Evolutionary conservation across 2,113 vertebrate species (phyloP).

Genomic region (Nettapus auritus): DNA sequence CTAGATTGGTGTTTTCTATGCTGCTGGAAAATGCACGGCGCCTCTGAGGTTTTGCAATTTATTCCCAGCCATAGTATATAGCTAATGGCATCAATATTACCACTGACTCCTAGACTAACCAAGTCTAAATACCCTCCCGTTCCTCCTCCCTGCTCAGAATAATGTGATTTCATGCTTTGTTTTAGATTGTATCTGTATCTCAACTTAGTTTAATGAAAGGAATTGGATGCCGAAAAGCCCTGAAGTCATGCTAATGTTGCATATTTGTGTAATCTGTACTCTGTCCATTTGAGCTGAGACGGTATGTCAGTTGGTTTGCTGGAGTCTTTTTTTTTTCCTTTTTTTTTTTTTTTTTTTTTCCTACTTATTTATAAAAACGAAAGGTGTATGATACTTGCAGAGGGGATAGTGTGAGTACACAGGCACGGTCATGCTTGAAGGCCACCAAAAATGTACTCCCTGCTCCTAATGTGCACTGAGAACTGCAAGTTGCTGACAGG

Average conservation of each 20-base stretch:
- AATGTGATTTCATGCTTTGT: not conserved
- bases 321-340: not conserved
- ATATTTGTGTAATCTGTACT: not conserved
- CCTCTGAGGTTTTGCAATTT: not conserved
- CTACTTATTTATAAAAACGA: not conserved
- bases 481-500: not conserved
- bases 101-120: not conserved
- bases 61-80: not conserved
- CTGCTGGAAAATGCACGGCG: not conserved
- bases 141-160: not conserved
- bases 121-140: not conserved
- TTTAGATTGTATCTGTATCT: not conserved
- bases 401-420: not conserved
- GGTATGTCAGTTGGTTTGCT: not conserved
- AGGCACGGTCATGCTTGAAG: not conserved
- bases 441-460: not conserved
- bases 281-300: not conserved
- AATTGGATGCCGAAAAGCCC: not conserved
- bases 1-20: not conserved
- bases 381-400: not conserved
- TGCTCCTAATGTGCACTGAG: not conserved
- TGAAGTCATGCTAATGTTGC: not conserved
- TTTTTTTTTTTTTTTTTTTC: constrained; percentile 14
- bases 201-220: not conserved
- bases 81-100: not conserved